A percentile compares a stretch with the other conserved stretches of the same genome.
These are phyloP conservation scores for Cyrtorhinus lividipennis DNA, from an alignment of 1,140 invertebrate genomes.

Conservation along the genomic window DNA sequence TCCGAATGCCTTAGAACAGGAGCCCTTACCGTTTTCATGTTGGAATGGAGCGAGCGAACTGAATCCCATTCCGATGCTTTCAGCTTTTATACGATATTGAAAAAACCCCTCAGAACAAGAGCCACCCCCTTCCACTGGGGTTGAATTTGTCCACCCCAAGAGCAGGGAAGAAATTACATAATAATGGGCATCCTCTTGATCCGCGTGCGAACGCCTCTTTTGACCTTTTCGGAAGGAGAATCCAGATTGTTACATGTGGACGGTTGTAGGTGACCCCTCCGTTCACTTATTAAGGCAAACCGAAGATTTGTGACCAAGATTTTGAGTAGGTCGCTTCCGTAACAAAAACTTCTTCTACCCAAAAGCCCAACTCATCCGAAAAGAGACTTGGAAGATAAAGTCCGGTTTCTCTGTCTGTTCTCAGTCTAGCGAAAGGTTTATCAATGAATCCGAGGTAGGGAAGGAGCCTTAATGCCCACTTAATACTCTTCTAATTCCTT, in stretches of 20 bases:
- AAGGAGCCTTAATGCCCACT: too few species aligned
- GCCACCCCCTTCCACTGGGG: neutral
- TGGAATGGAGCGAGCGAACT: neutral
- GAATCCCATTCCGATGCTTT: neutral
- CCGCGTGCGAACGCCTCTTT: neutral
- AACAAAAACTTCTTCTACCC: neutral
- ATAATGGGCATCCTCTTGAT: neutral
- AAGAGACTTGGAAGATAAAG: too few species aligned
- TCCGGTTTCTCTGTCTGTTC: too few species aligned
- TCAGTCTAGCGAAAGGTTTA: too few species aligned
- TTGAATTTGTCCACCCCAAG: neutral
- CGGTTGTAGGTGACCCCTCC: neutral
- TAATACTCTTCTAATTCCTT: too few species aligned
- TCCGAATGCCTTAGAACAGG: too few species aligned
- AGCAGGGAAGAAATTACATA: constrained; percentile 1
- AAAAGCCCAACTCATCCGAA: too few species aligned
- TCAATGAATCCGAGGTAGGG: too few species aligned
- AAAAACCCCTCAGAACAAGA: neutral
- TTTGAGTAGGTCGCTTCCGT: constrained; percentile 6
- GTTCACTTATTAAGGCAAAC: neutral
- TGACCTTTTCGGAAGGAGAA: neutral
- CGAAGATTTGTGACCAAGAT: constrained; percentile 1
- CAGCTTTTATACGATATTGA: neutral
- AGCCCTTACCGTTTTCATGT: neutral
- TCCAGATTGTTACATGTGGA: neutral